These are phyloP conservation scores for Dermolepida albohirtum DNA, from an alignment of 2,888 invertebrate species.

Conservation along the genomic window DNA sequence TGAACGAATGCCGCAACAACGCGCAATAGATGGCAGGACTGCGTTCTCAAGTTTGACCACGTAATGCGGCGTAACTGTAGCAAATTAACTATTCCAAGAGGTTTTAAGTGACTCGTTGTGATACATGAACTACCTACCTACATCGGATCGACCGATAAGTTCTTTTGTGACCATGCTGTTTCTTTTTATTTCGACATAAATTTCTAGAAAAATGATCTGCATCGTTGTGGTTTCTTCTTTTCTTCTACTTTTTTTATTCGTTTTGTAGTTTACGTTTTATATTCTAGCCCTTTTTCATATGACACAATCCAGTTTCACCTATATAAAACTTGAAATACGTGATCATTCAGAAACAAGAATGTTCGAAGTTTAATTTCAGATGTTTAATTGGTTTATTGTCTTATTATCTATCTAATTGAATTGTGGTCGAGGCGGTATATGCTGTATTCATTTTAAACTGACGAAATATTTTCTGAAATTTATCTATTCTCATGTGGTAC, in stretches of 20 bases:
- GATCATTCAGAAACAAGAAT: too few species aligned
- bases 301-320: too few species aligned
- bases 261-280: not conserved
- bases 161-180: conserved; percentile 20
- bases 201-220: conserved; percentile 42
- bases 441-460: too few species aligned
- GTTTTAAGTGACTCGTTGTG: conserved; percentile 41
- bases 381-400: too few species aligned
- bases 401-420: too few species aligned
- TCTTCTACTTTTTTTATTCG: conserved; percentile 3
- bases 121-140: conserved; percentile 1
- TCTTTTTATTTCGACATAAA: conserved; percentile 43
- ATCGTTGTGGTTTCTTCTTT: conserved; percentile 23
- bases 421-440: too few species aligned
- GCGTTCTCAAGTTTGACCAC: conserved; percentile 46
- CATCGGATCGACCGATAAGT: conserved; percentile 3
- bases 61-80: conserved; percentile 52
- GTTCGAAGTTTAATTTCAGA: too few species aligned
- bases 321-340: too few species aligned
- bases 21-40: conserved; percentile 47
- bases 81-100: conserved; percentile 49
- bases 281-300: too few species aligned
- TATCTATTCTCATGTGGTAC: too few species aligned
- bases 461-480: too few species aligned
- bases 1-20: conserved; percentile 48